These are phyloP conservation scores for Loripinus fragilis DNA, from an alignment of 2,888 invertebrate genomes.

Conservation along the genomic window DNA sequence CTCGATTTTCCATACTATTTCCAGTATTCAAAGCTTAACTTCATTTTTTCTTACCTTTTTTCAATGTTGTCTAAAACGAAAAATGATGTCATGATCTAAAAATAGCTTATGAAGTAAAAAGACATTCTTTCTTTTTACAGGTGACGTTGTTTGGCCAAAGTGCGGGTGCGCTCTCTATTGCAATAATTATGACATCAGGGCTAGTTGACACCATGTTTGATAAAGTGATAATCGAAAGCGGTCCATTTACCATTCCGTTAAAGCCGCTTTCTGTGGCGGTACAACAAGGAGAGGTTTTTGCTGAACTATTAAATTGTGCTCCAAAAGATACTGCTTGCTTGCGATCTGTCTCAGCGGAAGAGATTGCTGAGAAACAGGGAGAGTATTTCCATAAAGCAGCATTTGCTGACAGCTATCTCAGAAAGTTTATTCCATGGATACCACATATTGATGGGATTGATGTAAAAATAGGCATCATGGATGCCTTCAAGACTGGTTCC, in stretches of 20 bases:
- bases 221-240: constrained; percentile 63
- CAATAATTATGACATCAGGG: constrained; percentile 57
- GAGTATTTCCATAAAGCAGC: constrained; percentile 29
- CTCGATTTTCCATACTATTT: too few relatives aligned
- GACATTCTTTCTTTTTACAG: constrained; percentile 41
- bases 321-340: constrained; percentile 56
- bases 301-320: constrained; percentile 49
- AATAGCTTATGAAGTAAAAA: too few relatives aligned
- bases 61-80: too few relatives aligned
- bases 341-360: constrained; percentile 46
- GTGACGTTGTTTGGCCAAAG: constrained; percentile 67
- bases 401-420: constrained; percentile 48
- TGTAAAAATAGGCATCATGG: constrained; percentile 48
- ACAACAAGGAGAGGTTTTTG: constrained; percentile 55
- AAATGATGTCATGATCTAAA: too few relatives aligned
- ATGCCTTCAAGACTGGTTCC: constrained; percentile 31
- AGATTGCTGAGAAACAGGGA: constrained; percentile 62
- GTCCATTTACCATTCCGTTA: constrained; percentile 63
- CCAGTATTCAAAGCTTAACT: too few relatives aligned
- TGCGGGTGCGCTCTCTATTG: constrained; percentile 63
- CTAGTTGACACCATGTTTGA: constrained; percentile 53
- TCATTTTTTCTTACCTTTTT: too few relatives aligned
- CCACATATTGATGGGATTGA: constrained; percentile 64
- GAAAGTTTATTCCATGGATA: constrained; percentile 67
- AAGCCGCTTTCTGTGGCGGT: constrained; percentile 51